phyloP scores from a whole-genome alignment of 2,888 invertebrate genomes.

The Brachyopa scutellaris region DNA sequence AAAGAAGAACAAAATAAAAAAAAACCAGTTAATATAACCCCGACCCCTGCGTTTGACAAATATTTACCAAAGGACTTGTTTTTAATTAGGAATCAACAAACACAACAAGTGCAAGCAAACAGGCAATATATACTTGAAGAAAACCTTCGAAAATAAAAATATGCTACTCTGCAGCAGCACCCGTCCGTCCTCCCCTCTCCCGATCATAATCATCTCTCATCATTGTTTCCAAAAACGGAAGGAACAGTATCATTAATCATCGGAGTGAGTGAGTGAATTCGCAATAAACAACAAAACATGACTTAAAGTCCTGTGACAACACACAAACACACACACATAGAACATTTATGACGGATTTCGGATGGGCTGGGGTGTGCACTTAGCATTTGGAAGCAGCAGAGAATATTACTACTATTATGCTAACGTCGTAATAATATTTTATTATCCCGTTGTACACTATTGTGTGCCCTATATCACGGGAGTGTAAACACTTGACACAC shows the following conservation, averaged over 20 bases:
- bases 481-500: slow-evolving; percentile 63
- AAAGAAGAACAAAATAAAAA: no score
- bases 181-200: neutral
- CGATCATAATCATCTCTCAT: slow-evolving; percentile 5
- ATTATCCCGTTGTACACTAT: slow-evolving; percentile 36
- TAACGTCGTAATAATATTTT: slow-evolving; percentile 66
- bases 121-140: neutral
- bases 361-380: slow-evolving; percentile 21
- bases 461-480: slow-evolving; percentile 46
- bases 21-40: no score
- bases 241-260: slow-evolving; percentile 60
- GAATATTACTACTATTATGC: slow-evolving; percentile 56
- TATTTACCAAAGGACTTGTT: slow-evolving; percentile 23
- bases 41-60: no score
- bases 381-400: neutral
- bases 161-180: slow-evolving; percentile 23
- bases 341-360: neutral
- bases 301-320: slow-evolving; percentile 47
- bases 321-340: slow-evolving; percentile 44
- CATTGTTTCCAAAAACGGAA: slow-evolving; percentile 40
- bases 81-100: slow-evolving; percentile 57
- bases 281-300: slow-evolving; percentile 42
- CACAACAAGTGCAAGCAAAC: slow-evolving; percentile 47
- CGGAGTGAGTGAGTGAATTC: slow-evolving; percentile 47
- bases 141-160: slow-evolving; percentile 30